Conservation (phyloP, 64 coral and sea anemone species). For the Montipora sp. region DNA sequence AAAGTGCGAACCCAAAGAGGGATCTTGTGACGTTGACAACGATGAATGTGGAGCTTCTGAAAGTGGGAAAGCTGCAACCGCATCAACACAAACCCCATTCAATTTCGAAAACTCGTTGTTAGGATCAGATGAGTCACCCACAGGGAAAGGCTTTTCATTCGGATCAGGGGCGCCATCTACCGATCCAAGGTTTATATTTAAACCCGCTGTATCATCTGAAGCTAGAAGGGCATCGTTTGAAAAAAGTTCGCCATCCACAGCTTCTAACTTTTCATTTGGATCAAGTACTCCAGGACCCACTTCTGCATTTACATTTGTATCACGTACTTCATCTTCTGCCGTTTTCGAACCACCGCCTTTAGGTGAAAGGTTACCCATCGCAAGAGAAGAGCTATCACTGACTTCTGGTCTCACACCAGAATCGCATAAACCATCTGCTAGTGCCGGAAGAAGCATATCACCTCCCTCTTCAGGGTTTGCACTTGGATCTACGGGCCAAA, state of each 20-base stretch:
- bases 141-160: not conserved
- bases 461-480: not conserved
- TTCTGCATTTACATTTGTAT: not conserved
- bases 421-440: too few species aligned
- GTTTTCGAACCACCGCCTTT: too few species aligned
- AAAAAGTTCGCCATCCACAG: not conserved
- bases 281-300: too few species aligned
- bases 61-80: not conserved
- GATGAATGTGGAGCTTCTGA: slow-evolving; percentile 46
- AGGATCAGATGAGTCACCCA: not conserved
- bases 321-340: not conserved
- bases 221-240: not conserved
- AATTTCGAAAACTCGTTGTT: not conserved
- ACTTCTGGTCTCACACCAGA: too few species aligned
- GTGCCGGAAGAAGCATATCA: too few species aligned
- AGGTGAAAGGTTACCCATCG: too few species aligned
- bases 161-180: not conserved
- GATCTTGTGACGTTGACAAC: slow-evolving; percentile 24
- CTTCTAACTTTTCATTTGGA: too few species aligned
- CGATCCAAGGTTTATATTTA: not conserved
- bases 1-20: slow-evolving; percentile 42
- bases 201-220: not conserved
- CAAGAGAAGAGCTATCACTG: too few species aligned
- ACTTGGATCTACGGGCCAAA: not conserved
- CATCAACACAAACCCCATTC: not conserved